These are phyloP conservation scores for Metacarcinus magister DNA, from an alignment of 2,888 invertebrate species.

Conservation along the genomic window DNA sequence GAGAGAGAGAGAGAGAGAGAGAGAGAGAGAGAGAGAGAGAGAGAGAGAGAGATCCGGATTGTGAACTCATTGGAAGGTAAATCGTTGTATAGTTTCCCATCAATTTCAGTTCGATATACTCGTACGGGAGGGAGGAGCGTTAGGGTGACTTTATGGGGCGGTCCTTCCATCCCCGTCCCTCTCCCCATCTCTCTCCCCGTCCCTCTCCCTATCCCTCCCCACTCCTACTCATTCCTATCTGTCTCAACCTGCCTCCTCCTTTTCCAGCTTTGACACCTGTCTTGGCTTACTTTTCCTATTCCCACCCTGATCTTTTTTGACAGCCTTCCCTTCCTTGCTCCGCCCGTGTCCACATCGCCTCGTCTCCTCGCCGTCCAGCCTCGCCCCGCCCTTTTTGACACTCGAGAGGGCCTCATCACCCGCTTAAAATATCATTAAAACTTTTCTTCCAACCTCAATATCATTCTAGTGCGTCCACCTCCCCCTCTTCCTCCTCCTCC, in stretches of 20 bases:
- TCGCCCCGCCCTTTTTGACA: background rate
- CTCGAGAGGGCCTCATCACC: background rate
- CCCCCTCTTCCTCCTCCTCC: background rate
- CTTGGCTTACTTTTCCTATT: background rate
- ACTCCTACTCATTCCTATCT: background rate
- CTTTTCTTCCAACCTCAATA: background rate
- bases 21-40: conserved; percentile 26
- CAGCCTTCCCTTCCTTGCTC: background rate
- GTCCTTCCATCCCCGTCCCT: background rate
- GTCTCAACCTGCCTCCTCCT: background rate
- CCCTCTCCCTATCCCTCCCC: background rate
- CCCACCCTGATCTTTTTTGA: background rate
- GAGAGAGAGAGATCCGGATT: background rate
- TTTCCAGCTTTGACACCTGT: background rate
- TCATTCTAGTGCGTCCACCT: background rate
- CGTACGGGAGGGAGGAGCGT: background rate
- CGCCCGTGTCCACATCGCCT: no score
- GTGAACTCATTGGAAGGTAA: background rate
- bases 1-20: conserved; percentile 26
- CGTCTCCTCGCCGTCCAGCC: background rate
- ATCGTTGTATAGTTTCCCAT: background rate
- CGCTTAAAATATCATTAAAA: conserved; percentile 33
- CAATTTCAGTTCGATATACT: background rate
- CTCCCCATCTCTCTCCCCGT: background rate
- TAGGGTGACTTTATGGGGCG: background rate